A percentile compares a stretch with the other conserved stretches of the same genome.
Conservation (phyloP, 2,888 invertebrate species). For the Choristoneura rosaceana region DNA sequence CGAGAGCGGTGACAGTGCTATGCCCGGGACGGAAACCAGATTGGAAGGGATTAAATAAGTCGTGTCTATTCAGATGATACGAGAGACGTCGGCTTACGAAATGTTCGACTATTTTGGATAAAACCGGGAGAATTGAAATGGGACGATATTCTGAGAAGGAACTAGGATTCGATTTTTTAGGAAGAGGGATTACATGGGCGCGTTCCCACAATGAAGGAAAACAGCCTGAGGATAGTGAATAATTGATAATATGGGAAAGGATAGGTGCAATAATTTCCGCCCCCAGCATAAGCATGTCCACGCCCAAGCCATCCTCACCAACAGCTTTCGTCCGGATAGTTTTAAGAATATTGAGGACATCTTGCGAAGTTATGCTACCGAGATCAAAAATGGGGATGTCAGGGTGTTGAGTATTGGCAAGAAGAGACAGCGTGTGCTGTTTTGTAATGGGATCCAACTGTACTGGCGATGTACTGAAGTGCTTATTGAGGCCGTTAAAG, state of each 20-base stretch:
- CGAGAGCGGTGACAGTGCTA: constrained; percentile 35
- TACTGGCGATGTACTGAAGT: constrained; percentile 1
- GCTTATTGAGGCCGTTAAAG: too few relatives aligned
- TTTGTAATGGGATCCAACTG: background rate
- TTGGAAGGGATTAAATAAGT: constrained; percentile 26
- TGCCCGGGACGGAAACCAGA: constrained; percentile 35
- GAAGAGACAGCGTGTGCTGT: background rate
- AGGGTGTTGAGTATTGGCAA: background rate
- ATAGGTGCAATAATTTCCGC: constrained; percentile 2
- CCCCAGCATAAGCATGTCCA: constrained; percentile 16
- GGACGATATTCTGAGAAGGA: constrained; percentile 26
- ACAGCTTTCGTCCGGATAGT: constrained; percentile 3
- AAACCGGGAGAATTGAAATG: too few relatives aligned
- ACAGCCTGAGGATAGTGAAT: constrained; percentile 23
- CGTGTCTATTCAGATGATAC: constrained; percentile 1
- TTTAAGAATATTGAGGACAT: background rate
- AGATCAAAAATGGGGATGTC: background rate
- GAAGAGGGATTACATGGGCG: constrained; percentile 29
- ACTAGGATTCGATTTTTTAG: constrained; percentile 34
- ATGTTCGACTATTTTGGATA: too few relatives aligned
- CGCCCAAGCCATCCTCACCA: constrained; percentile 14
- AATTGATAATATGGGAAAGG: constrained; percentile 40
- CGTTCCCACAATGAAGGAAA: constrained; percentile 34
- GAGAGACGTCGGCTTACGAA: too few relatives aligned
- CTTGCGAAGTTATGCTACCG: background rate